Evolutionary conservation across 1,140 invertebrate species (phyloP), one percentile per base, ranked within the genome.

Genomic region (Brachionus sp.): DNA sequence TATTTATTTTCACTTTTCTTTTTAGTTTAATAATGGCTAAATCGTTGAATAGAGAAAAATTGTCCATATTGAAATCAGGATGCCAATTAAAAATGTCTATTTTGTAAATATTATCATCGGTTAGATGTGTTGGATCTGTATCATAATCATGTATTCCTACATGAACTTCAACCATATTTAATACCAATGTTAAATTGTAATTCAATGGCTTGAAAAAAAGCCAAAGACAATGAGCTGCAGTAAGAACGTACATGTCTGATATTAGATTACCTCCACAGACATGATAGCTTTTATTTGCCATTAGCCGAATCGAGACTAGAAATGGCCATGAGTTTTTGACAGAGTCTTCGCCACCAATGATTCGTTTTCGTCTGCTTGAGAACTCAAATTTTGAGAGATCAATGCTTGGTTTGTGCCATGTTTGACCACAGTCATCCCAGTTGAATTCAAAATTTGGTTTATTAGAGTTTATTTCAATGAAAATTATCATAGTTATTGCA

Each of bases 311-410:
- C 16, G 35, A 42, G 33, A 80, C 77, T 5, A 80, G 35, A 64
- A 80, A 80, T 33, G 77, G 77, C 77, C 77, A 80, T 62, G 77
- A 80, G 23, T 80, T 39, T 80, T 66, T 35, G 16, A 80, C 77
- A 6, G 77, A 39, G 37, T 80, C 50, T 62, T 80, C 50, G 10
- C 77, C 77, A 19, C 77, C 77, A 23, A 80, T 66, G 25, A 80
- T 80, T 16, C 77, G 77, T 23, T 80, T 80, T 1, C 25, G 35
- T 10, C 50, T 29, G 10, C 10, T 39, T 16, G 29, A n/a, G n/a
- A n/a, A 50, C 2, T 70, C 35, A 70, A 70, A 70, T 39, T 75
- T 44, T 4, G 50, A 62, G 4, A 66, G 13, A 80, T 80, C 50
- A 4, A 80, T 53, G 39, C 50, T 80, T 19, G 77, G 77, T 66